Percentiles rank a stretch among this genome's conserved stretches.
phyloP scores from a whole-genome alignment of 2,888 invertebrate genomes.

The Atethmia centrago region DNA sequence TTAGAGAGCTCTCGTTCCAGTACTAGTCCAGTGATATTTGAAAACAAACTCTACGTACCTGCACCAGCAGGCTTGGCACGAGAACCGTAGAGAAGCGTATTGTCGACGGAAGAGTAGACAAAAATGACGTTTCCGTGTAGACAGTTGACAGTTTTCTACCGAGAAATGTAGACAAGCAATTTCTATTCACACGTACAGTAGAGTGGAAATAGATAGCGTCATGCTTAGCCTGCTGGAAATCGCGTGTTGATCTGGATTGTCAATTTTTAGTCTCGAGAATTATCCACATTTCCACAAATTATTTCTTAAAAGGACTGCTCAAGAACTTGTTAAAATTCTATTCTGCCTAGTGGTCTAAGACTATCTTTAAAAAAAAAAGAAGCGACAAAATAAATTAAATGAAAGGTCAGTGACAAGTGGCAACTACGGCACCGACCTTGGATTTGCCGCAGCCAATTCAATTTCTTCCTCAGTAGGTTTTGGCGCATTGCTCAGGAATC shows the following conservation, averaged over 20 bases:
- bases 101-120: too few relatives aligned
- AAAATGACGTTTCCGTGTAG: too few relatives aligned
- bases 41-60: conserved; percentile 20
- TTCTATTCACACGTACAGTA: too few relatives aligned
- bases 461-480: conserved; percentile 40
- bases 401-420: background rate
- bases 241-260: background rate
- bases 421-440: conserved; percentile 33
- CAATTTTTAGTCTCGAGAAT: background rate
- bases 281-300: background rate
- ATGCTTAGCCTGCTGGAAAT: too few relatives aligned
- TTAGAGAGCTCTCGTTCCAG: conserved; percentile 1
- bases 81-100: too few relatives aligned
- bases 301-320: background rate
- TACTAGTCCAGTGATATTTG: background rate
- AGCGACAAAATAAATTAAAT: background rate
- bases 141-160: too few relatives aligned
- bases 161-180: too few relatives aligned
- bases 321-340: background rate
- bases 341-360: background rate
- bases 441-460: conserved; percentile 21
- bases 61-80: too few relatives aligned
- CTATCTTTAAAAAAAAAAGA: background rate
- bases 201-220: too few relatives aligned
- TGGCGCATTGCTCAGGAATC: conserved; percentile 58